Evolutionary conservation across 2,888 invertebrate species (phyloP).

Genomic region (Cephonodes hylas): DNA sequence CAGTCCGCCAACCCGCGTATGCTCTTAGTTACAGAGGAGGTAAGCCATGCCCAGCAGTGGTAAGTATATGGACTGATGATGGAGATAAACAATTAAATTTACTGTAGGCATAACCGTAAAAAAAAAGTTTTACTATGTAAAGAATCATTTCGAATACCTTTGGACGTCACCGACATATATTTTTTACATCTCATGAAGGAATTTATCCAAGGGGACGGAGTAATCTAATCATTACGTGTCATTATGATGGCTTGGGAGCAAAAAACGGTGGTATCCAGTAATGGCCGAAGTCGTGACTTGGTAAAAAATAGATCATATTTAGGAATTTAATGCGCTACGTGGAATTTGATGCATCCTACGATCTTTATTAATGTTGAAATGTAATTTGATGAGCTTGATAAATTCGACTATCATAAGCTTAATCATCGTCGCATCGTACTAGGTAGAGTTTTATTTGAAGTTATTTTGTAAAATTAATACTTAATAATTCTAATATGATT

Average conservation of each 20-base stretch:
- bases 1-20: too few species aligned
- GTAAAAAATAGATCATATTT: slow-evolving; percentile 39
- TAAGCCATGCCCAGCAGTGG: too few species aligned
- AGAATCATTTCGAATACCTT: neutral
- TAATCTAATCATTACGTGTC: slow-evolving; percentile 39
- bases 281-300: slow-evolving; percentile 38
- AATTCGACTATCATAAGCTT: neutral
- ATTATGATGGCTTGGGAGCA: slow-evolving; percentile 36
- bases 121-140: neutral
- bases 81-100: too few species aligned
- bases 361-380: slow-evolving; percentile 20
- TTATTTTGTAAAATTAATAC: too few species aligned
- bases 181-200: neutral
- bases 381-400: slow-evolving; percentile 20
- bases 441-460: too few species aligned
- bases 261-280: slow-evolving; percentile 37
- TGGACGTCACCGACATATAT: neutral
- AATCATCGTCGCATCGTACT: neutral
- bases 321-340: slow-evolving; percentile 33
- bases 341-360: slow-evolving; percentile 25
- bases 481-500: too few species aligned
- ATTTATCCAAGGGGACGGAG: slow-evolving; percentile 21
- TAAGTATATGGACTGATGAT: too few species aligned
- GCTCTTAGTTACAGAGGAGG: too few species aligned
- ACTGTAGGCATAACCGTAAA: too few species aligned